Evolutionary conservation across 2,797 vertebrate genomes (phyloP), one percentile per base, ranked within the genome.

Genomic region (Siniperca scherzeri): DNA sequence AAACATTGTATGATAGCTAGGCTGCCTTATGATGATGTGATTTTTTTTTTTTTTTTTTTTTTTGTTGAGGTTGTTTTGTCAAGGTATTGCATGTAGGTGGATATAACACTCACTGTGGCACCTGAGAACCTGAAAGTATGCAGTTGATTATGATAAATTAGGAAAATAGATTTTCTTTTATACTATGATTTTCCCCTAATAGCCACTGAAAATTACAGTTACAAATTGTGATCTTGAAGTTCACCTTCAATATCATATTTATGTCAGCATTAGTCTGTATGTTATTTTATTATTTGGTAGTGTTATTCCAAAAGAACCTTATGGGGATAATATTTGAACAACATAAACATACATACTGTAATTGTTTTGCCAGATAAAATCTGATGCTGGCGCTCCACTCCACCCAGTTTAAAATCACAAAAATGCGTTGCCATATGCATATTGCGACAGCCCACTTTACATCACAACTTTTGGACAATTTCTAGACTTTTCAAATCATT

Each of bases 41-140:
- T 16, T 87, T n/a, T n/a, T n/a, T n/a, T n/a, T n/a, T n/a, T n/a
- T n/a, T n/a, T n/a, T n/a, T n/a, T n/a, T n/a, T n/a, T n/a, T n/a
- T n/a, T 78, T 81, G 60, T 65, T 38, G 17, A 80, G 13, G 33
- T 14, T 30, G 50, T 77, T 76, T 81, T 85, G 38, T 78, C 27
- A 46, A 78, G 30, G 27, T 71, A 53, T 9, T n/a, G 16, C 56
- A 25, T 60, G 42, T 16, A 59, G 40, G 40, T 71, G 30, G 48
- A 73, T 25, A 48, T 9, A 64, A 66, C 25, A 8, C 22, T 16
- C 27, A 42, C 27, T 59, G 5, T 53, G 27, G 33, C 46, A 62
- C 46, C 36, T 9, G 12, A 56, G 38, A 73, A n/a, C 22, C 56
- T 56, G 42, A 16, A 66, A 46, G 14, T 50, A 33, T 46, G n/a